Conservation (phyloP, 1,140 invertebrate species). For the Dreissena rostriformis region DNA sequence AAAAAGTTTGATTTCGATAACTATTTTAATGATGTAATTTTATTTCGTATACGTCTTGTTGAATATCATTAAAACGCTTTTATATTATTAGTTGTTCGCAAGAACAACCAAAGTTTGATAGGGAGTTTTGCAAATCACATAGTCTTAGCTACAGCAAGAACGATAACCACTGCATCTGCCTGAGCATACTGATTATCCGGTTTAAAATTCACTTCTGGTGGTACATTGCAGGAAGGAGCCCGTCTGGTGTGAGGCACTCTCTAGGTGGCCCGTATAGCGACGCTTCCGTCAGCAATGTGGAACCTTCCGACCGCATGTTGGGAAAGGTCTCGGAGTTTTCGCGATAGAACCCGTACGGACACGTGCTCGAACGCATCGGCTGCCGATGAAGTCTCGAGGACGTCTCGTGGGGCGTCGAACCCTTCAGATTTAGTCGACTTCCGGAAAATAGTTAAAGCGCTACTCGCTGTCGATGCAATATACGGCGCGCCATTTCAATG, state of each 20-base stretch:
- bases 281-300: slow-evolving; percentile 38
- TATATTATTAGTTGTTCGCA: too few species aligned
- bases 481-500: slow-evolving; percentile 46
- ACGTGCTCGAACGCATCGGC: slow-evolving; percentile 5
- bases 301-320: slow-evolving; percentile 31
- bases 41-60: too few species aligned
- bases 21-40: too few species aligned
- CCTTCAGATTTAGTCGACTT: slow-evolving; percentile 46
- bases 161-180: too few species aligned
- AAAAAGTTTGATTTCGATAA: too few species aligned
- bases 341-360: slow-evolving; percentile 32
- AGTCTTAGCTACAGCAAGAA: too few species aligned
- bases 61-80: too few species aligned
- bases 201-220: too few species aligned
- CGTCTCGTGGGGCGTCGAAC: slow-evolving; percentile 29
- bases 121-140: too few species aligned
- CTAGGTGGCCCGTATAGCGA: slow-evolving; percentile 23
- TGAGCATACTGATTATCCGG: not conserved
- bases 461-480: slow-evolving; percentile 51
- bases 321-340: slow-evolving; percentile 41
- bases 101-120: too few species aligned
- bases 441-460: slow-evolving; percentile 36
- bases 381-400: slow-evolving; percentile 45
- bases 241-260: not conserved
- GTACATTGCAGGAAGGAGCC: too few species aligned